Percentiles rank a stretch among this genome's conserved stretches.
phyloP scores from a whole-genome alignment of 2,113 vertebrate species.

The Pomatostomus ruficeps region DNA sequence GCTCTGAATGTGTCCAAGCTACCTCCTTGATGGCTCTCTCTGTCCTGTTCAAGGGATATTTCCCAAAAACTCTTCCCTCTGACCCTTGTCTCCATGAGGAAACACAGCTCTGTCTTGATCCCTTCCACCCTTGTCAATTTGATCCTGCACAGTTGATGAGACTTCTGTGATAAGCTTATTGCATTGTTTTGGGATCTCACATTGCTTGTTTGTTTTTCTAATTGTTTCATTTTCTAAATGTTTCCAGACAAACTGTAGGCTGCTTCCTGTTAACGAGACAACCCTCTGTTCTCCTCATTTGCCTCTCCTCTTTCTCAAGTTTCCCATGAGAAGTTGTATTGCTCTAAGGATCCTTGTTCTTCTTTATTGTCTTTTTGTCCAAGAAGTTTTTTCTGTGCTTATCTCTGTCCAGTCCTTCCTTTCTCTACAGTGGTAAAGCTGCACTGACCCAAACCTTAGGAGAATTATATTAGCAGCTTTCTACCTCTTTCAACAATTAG shows the following conservation, averaged over 20 bases:
- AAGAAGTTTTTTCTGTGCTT: background rate
- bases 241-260: conserved; percentile 10
- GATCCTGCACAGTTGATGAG: accelerated
- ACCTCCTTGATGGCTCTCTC: background rate
- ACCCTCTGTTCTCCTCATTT: background rate
- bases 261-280: background rate
- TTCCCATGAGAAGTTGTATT: background rate
- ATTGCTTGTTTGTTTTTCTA: background rate
- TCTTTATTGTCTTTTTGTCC: background rate
- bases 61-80: background rate
- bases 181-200: background rate
- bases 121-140: background rate
- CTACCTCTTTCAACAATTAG: background rate
- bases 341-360: background rate
- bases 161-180: background rate
- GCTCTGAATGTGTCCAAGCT: background rate
- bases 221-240: background rate
- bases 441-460: background rate
- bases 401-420: background rate
- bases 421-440: background rate
- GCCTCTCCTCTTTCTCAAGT: background rate
- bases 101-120: background rate
- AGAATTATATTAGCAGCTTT: background rate
- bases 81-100: background rate
- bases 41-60: background rate